Percentiles rank a stretch among this genome's conserved stretches.
Conservation (phyloP, 2,888 invertebrate genomes). For the Drosophila maculinotata region DNA sequence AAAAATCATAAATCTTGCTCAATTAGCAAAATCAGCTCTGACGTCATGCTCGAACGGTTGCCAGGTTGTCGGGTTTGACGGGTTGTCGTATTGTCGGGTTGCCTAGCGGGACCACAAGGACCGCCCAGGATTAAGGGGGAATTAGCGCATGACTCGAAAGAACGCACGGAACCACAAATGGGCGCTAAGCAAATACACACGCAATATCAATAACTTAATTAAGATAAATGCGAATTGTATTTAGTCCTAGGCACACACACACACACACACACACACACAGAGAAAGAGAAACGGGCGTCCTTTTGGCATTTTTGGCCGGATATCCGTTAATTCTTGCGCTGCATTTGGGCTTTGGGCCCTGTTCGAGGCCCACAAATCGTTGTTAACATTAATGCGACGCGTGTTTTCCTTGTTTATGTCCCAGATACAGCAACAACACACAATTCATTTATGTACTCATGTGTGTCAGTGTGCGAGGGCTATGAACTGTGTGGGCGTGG, state of each 20-base stretch:
- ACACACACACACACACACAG: slow-evolving; percentile 15
- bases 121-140: background rate
- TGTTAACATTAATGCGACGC: slow-evolving; percentile 72
- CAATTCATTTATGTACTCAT: slow-evolving; percentile 61
- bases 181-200: slow-evolving; percentile 50
- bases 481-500: slow-evolving; percentile 28
- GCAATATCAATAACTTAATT: slow-evolving; percentile 82
- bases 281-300: background rate
- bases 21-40: slow-evolving; percentile 57
- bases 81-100: slow-evolving; percentile 12
- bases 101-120: slow-evolving; percentile 6
- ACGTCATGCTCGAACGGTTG: slow-evolving; percentile 39
- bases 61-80: slow-evolving; percentile 14
- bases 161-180: slow-evolving; percentile 17
- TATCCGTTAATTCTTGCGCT: slow-evolving; percentile 60
- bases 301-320: slow-evolving; percentile 52
- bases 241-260: slow-evolving; percentile 49
- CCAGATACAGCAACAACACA: slow-evolving; percentile 24
- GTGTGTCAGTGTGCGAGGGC: background rate
- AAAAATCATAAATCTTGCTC: slow-evolving; percentile 73
- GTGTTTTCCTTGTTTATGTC: slow-evolving; percentile 71
- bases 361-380: slow-evolving; percentile 45
- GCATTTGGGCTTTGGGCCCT: slow-evolving; percentile 30
- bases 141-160: slow-evolving; percentile 34
- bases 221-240: slow-evolving; percentile 79